phyloP scores from a whole-genome alignment of 1,140 invertebrate genomes.

The Bombus pyrosoma region DNA sequence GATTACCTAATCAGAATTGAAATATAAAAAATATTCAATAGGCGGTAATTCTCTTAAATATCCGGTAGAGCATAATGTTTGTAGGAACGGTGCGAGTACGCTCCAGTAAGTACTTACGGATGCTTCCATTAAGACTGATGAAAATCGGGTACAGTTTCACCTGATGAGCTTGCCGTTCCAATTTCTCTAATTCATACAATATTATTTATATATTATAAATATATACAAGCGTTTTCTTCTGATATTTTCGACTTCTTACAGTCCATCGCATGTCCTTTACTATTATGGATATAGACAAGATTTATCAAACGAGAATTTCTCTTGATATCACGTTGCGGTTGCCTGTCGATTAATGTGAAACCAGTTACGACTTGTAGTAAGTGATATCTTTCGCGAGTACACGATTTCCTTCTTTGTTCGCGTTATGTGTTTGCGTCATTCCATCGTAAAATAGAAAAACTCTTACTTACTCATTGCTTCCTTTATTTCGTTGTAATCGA shows the following conservation, averaged over 20 bases:
- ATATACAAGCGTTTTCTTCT: too few relatives aligned
- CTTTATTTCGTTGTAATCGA: not conserved
- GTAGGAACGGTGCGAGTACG: not conserved
- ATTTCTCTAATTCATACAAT: slow-evolving; percentile 15
- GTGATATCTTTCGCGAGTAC: slow-evolving; percentile 47
- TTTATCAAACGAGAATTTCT: slow-evolving; percentile 26
- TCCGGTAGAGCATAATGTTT: not conserved
- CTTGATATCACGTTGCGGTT: slow-evolving; percentile 38
- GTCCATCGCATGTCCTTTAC: not conserved
- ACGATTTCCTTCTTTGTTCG: slow-evolving; percentile 16
- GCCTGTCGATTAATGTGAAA: slow-evolving; percentile 40
- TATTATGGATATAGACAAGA: not conserved
- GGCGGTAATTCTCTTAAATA: not conserved
- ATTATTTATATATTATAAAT: not conserved
- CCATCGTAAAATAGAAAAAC: not conserved
- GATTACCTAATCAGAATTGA: not conserved
- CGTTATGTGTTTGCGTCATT: slow-evolving; percentile 10
- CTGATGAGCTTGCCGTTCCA: not conserved
- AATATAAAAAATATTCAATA: not conserved
- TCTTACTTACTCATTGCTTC: not conserved
- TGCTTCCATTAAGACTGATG: slow-evolving; percentile 38
- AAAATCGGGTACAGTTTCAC: slow-evolving; percentile 26
- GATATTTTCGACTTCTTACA: not conserved
- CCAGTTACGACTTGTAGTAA: slow-evolving; percentile 58
- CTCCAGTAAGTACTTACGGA: slow-evolving; percentile 1